Evolutionary conservation across 2,888 invertebrate species (phyloP), one percentile per base, ranked within the genome.

Genomic region (Nineta flava): DNA sequence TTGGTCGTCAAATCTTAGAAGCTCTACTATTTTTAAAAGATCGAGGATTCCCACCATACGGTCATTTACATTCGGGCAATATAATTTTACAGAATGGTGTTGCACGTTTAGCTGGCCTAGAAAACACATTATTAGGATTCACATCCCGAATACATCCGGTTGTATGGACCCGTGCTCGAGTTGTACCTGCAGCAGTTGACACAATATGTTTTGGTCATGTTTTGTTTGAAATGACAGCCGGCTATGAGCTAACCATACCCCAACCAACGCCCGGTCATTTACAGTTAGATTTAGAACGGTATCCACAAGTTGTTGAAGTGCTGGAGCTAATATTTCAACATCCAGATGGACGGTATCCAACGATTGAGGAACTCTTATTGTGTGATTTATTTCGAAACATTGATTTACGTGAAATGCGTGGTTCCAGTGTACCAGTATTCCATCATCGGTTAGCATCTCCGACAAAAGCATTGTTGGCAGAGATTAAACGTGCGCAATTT

Each of bases 11-110:
- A 68, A 83, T 92, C 57, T 69, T 92, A 48, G 92, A 91, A 66
- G 91, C 88, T 0, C 69, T 92, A 49, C 70, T 90, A 52, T 91
- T 91, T 66, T 73, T 93, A 16, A 83, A 82, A 57, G 87, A 88
- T 60, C 83, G 88, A 58, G 87, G 90, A 10, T 91, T 92, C 63
- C 91, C 92, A 3, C 78, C 83, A 9, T 87, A 87, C 60, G 79
- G 83, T 42, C 90, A 93, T 67, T 69, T 94, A 56, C 92, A 93
- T 66, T 82, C 87, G 48, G 92, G 92, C 38, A 94, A 94, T 68
- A 81, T 94, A 21, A 85, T 93, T 55, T 76, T 93, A 41, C 92
- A 93, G 61, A 91, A 93, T 65, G 91, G 92, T 16, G 88, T 90
- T 1, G 93, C 93, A 46, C 77, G 92, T 84, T 73, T 93, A 59